These are phyloP conservation scores for Eledona agricola DNA, from an alignment of 2,888 invertebrate species.

Conservation along the genomic window DNA sequence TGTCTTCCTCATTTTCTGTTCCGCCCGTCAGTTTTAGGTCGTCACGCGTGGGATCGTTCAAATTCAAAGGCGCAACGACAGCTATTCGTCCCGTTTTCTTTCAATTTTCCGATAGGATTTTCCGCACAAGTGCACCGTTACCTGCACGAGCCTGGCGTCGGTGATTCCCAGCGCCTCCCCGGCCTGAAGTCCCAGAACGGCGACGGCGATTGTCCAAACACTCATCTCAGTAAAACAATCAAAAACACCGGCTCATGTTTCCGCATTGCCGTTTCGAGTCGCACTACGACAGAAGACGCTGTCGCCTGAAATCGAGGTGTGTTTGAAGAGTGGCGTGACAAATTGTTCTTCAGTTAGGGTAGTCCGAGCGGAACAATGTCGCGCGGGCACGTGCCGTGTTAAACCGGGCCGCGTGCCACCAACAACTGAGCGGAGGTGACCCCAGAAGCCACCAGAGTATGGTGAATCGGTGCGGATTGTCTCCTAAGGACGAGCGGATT, in stretches of 20 bases:
- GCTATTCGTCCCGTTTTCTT: slow-evolving; percentile 27
- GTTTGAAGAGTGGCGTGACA: slow-evolving; percentile 60
- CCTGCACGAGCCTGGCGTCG: slow-evolving; percentile 52
- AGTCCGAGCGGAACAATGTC: slow-evolving; percentile 56
- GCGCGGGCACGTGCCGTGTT: slow-evolving; percentile 29
- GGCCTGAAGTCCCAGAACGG: slow-evolving; percentile 32
- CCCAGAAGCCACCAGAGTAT: slow-evolving; percentile 26
- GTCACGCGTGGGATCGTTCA: slow-evolving; percentile 51
- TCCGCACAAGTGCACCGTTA: slow-evolving; percentile 29
- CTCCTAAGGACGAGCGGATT: slow-evolving; percentile 15
- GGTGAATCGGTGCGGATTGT: slow-evolving; percentile 10
- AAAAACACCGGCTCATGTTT: slow-evolving; percentile 34
- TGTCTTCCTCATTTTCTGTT: slow-evolving; percentile 45
- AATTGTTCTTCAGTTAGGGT: slow-evolving; percentile 57
- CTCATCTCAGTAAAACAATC: slow-evolving; percentile 7
- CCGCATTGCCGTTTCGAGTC: slow-evolving; percentile 37
- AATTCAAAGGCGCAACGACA: slow-evolving; percentile 49
- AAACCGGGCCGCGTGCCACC: slow-evolving; percentile 7
- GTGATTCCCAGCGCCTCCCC: slow-evolving; percentile 36
- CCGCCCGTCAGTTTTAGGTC: slow-evolving; percentile 53
- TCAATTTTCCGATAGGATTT: slow-evolving; percentile 17
- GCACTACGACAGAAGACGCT: slow-evolving; percentile 43
- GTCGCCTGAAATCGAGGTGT: slow-evolving; percentile 53
- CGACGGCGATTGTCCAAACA: slow-evolving; percentile 38
- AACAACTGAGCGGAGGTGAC: slow-evolving; percentile 27